These are phyloP conservation scores for Hirundichthys speculiger DNA, from an alignment of 2,113 vertebrate genomes.

Conservation along the genomic window DNA sequence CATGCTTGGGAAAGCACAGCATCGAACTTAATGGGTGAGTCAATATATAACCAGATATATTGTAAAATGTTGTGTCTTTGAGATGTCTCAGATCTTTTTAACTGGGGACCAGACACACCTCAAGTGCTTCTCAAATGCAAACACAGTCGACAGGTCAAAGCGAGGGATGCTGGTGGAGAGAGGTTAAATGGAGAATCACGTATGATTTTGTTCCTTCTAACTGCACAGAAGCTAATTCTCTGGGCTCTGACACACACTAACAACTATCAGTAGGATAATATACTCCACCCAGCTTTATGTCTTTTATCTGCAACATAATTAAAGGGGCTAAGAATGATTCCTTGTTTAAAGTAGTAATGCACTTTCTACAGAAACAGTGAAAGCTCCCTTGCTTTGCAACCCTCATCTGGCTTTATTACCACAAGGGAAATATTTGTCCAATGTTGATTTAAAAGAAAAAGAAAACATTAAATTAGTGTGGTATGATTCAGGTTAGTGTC, in stretches of 20 bases:
- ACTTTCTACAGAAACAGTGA: no score
- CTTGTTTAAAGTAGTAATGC: background rate
- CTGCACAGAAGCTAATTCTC: constrained; percentile 41
- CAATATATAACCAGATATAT: constrained; percentile 48
- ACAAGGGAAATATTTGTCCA: no score
- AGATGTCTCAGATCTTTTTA: constrained; percentile 1
- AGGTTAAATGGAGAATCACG: background rate
- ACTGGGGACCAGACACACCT: no score
- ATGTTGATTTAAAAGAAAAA: no score
- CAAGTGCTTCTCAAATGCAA: background rate
- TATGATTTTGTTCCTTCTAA: background rate
- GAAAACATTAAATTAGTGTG: no score
- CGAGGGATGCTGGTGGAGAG: background rate
- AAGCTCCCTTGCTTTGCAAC: no score
- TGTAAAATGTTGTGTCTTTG: constrained; percentile 6
- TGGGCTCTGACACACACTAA: background rate
- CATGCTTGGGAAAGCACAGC: background rate
- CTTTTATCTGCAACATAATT: constrained; percentile 21
- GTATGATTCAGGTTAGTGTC: no score
- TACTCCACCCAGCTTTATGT: constrained; percentile 2
- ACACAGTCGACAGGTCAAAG: constrained; percentile 25
- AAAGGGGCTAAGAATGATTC: background rate
- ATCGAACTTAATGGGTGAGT: constrained; percentile 35
- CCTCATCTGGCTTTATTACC: no score
- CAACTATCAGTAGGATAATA: constrained; percentile 8